A percentile compares a stretch with the other conserved stretches of the same genome.
Evolutionary conservation across 2,888 invertebrate genomes (phyloP).

Genomic region (Desoria tigrina): DNA sequence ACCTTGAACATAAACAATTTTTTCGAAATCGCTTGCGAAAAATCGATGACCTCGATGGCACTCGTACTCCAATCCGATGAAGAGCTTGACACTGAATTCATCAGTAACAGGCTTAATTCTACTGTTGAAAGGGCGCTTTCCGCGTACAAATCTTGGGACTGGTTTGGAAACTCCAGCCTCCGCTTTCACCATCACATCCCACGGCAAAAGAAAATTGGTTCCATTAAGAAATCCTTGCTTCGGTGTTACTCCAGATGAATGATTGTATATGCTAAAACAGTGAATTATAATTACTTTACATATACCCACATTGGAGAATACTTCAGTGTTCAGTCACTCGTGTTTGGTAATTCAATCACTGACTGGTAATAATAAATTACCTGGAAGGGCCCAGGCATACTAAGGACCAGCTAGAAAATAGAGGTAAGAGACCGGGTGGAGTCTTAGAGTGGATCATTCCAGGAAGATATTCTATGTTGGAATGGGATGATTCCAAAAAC

Average conservation of each 20-base stretch:
- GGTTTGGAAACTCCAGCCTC: slow-evolving; percentile 47
- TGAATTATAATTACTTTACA: too few species aligned
- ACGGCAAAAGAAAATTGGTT: slow-evolving; percentile 87
- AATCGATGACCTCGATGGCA: slow-evolving; percentile 96
- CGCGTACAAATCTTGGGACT: slow-evolving; percentile 40
- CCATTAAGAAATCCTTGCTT: slow-evolving; percentile 88
- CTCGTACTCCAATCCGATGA: slow-evolving; percentile 92
- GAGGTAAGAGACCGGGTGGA: slow-evolving; percentile 72
- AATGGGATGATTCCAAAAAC: slow-evolving; percentile 60
- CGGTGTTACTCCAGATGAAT: slow-evolving; percentile 77
- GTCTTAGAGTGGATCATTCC: slow-evolving; percentile 84
- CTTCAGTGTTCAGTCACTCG: neutral
- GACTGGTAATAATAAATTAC: slow-evolving; percentile 19
- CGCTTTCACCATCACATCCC: slow-evolving; percentile 76
- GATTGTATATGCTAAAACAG: slow-evolving; percentile 46
- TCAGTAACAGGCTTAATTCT: slow-evolving; percentile 20
- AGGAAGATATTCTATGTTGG: slow-evolving; percentile 86
- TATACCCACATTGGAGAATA: neutral
- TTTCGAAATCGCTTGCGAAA: slow-evolving; percentile 85
- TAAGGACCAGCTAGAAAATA: slow-evolving; percentile 87
- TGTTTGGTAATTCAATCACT: neutral
- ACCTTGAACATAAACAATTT: slow-evolving; percentile 65
- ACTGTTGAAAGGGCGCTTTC: slow-evolving; percentile 27
- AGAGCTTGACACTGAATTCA: slow-evolving; percentile 69
- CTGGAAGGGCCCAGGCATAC: slow-evolving; percentile 81